phyloP scores from a whole-genome alignment of 35 echinoderm and acorn worm species.

The Acanthaster planci region DNA sequence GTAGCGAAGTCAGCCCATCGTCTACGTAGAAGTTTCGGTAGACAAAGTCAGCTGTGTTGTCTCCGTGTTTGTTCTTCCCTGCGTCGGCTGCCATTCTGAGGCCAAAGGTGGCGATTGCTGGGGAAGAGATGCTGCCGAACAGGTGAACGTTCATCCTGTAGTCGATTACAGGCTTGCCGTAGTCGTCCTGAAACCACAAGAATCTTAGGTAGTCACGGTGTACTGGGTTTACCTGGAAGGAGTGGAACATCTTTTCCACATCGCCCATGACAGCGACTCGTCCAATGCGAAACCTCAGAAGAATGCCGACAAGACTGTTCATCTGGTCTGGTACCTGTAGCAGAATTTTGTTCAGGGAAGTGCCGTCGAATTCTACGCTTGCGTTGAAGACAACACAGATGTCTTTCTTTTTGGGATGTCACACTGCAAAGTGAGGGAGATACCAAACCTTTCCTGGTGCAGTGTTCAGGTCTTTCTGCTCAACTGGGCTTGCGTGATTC shows the following conservation, averaged over 20 bases:
- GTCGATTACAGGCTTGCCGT: not conserved
- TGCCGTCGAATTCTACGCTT: conserved; percentile 41
- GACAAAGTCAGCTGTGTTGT: conserved; percentile 28
- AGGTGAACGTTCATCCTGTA: conserved; percentile 60
- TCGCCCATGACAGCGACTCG: conserved; percentile 64
- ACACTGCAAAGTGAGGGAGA: no score
- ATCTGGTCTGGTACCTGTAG: conserved; percentile 69
- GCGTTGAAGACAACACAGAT: no score
- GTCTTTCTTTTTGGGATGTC: no score
- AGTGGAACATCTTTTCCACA: conserved; percentile 73
- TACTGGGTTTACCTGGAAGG: conserved; percentile 47
- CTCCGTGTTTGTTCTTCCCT: conserved; percentile 9
- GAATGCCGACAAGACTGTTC: conserved; percentile 57
- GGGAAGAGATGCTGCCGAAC: conserved; percentile 32
- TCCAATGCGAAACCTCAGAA: conserved; percentile 65
- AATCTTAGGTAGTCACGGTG: conserved; percentile 66
- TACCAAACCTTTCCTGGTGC: no score
- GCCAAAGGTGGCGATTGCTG: conserved; percentile 15
- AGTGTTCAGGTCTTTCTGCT: no score
- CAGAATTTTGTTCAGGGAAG: conserved; percentile 58
- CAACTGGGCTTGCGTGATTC: not conserved
- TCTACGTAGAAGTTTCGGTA: conserved; percentile 41
- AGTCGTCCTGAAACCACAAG: conserved; percentile 67
- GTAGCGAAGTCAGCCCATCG: conserved; percentile 39
- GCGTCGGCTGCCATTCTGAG: not conserved